Base-by-base conservation (phyloP, 2,797 vertebrate species). In the Sciaenops ocellatus region DNA sequence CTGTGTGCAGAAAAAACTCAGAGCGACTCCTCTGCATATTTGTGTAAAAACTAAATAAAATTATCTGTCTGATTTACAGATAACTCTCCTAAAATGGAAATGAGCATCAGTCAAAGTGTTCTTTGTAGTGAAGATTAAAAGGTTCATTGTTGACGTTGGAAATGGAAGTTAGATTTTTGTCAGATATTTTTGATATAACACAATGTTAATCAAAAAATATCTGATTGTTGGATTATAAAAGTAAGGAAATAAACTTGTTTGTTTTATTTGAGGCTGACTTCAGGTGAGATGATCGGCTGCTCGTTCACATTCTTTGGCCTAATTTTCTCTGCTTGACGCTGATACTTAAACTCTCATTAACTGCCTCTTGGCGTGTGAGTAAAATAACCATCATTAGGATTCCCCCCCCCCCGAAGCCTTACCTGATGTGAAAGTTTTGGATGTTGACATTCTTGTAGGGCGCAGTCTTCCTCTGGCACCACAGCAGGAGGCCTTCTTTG, bases 401-500 rank as follows among this genome's bases (percentile, higher is more conserved):
- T 28, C 0, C 38, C 41, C 24, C 52, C 41, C 38, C 34, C 26
- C 4, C 15, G 2, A 41, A 47, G 61, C 8, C 79, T 83, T 80
- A 99, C 98, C 98, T 99, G 94, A 99, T 99, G 90, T 99, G 98
- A 94, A 99, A 99, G 95, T 99, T 99, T 83, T 99, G 98, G 91
- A 99, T 99, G 95, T 99, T 99, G 90, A 99, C 98, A 5, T 99
- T 99, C 95, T 99, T 99, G 93, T 99, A 99, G 5, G 98, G 98
- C 1, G 98, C 98, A 0, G 98, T 99, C 94, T 99, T 99, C 87
- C 98, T 97, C 94, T 99, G 98, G 93, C 98, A 99, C 98, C 98
- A 99, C 78, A 99, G 86, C 86, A 99, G 92, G 82, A 99, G 95
- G 46, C 98, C 98, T 86, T 99, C 98, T 94, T 99, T 99, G 85